Evolutionary conservation across 2,888 invertebrate species (phyloP).

Genomic region (Melieria picta): DNA sequence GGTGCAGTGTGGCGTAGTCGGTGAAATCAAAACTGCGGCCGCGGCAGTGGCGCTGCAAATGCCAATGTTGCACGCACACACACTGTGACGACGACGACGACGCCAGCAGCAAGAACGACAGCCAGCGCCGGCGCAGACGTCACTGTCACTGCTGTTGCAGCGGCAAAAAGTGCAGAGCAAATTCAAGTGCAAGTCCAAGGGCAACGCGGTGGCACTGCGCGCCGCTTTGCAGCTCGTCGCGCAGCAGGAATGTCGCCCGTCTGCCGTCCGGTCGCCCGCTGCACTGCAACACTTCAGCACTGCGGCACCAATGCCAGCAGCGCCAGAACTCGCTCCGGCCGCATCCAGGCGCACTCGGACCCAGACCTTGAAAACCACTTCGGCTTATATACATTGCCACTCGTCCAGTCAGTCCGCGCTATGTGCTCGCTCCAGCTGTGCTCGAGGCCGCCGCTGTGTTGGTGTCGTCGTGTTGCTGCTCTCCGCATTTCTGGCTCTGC

Average conservation of each 20-base stretch:
- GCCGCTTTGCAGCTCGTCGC: slow-evolving; percentile 27
- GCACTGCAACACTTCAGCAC: slow-evolving; percentile 12
- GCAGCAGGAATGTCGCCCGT: slow-evolving; percentile 28
- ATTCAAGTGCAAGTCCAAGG: slow-evolving; percentile 64
- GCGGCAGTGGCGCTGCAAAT: slow-evolving; percentile 3
- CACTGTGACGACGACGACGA: neutral
- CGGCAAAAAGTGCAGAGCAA: slow-evolving; percentile 5
- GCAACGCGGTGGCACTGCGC: slow-evolving; percentile 51
- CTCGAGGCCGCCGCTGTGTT: neutral
- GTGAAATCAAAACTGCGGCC: slow-evolving; percentile 24
- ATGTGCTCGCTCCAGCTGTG: neutral
- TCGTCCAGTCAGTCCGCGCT: neutral
- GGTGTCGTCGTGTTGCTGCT: neutral
- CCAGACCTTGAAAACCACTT: slow-evolving; percentile 61
- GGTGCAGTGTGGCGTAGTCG: slow-evolving; percentile 13
- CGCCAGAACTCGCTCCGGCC: slow-evolving; percentile 13
- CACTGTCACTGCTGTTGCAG: neutral
- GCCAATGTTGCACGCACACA: neutral
- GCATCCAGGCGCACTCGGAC: slow-evolving; percentile 39
- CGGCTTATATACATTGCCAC: slow-evolving; percentile 34
- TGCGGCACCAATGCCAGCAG: neutral
- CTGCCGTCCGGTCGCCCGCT: slow-evolving; percentile 24
- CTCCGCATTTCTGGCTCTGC: neutral
- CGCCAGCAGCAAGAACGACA: neutral
- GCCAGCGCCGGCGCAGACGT: neutral